These are phyloP conservation scores for Protophormia terraenovae DNA, from an alignment of 2,888 invertebrate genomes.

Conservation along the genomic window DNA sequence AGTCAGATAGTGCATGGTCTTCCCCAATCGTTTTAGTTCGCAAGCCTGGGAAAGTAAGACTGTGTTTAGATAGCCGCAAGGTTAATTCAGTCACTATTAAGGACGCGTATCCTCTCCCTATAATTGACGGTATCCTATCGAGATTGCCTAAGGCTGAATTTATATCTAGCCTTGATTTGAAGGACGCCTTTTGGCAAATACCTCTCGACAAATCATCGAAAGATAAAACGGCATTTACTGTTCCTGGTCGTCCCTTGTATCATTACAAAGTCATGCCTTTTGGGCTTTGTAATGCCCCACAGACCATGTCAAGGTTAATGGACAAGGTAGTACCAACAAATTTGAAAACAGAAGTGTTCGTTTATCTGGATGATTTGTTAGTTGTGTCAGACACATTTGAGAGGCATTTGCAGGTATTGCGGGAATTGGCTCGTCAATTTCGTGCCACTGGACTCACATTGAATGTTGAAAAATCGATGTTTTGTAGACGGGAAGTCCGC, in stretches of 20 bases:
- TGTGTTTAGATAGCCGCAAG: slow-evolving; percentile 73
- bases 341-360: slow-evolving; percentile 50
- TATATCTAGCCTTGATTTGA: slow-evolving; percentile 51
- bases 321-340: slow-evolving; percentile 31
- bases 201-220: slow-evolving; percentile 41
- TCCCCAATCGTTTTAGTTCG: slow-evolving; percentile 72
- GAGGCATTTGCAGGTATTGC: slow-evolving; percentile 22
- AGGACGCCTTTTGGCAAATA: slow-evolving; percentile 63
- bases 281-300: no score
- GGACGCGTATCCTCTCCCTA: slow-evolving; percentile 64
- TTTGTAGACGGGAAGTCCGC: slow-evolving; percentile 33
- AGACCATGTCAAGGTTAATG: no score
- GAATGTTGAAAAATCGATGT: slow-evolving; percentile 39
- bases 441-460: slow-evolving; percentile 29
- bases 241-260: no score
- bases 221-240: slow-evolving; percentile 58
- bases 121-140: slow-evolving; percentile 63
- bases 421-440: slow-evolving; percentile 15
- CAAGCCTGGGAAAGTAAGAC: slow-evolving; percentile 70
- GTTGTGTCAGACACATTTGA: slow-evolving; percentile 30
- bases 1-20: slow-evolving; percentile 73
- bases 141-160: slow-evolving; percentile 48
- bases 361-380: slow-evolving; percentile 62
- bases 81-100: slow-evolving; percentile 71
- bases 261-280: no score